Base-by-base conservation (phyloP, 1,140 invertebrate genomes). In the Penaeus vannamei region DNA sequence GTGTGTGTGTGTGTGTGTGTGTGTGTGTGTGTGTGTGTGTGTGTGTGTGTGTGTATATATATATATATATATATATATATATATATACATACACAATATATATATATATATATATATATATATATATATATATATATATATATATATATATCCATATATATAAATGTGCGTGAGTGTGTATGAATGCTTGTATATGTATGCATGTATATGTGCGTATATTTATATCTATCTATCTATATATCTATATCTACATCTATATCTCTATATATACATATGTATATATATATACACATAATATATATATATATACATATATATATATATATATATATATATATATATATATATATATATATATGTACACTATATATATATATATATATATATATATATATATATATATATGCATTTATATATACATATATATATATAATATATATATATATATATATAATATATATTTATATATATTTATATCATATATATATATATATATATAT, bases 391-490 rank as follows among this genome's bases (percentile, higher is more conserved):
- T 26, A 32, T 29, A 32, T 8, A 32, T 29, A 32, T 26, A 32
- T 76, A 32, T 26, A 32, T 26, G 10, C 32, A 32, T 26, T 7
- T 76, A 32, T 32, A 29, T 29, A 12, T 26, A 32, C 32, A 32
- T 76, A 10, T 29, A 29, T 29, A 29, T 72, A 10, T 72, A 29
- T 72, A 29, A 72, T 72, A 8, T 72, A 72, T 72, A 72, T 72
- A 66, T 66, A 66, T 7, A 66, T 66, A 72, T 72, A 72, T 72
- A 72, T 72, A 72, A n/a, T 72, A 72, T 72, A 72, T 72, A 72
- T 29, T n/a, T 72, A 72, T 29, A 72, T 72, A 72, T 72, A 72
- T 72, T n/a, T 72, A 72, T 72, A 72, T 72, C n/a, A 26, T 22
- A 26, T 72, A 1, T 72, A 72, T 72, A 72, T 72, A 72, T 72